Conservation (phyloP, 64 coral and sea anemone species). For the Actinia tenebrosa region DNA sequence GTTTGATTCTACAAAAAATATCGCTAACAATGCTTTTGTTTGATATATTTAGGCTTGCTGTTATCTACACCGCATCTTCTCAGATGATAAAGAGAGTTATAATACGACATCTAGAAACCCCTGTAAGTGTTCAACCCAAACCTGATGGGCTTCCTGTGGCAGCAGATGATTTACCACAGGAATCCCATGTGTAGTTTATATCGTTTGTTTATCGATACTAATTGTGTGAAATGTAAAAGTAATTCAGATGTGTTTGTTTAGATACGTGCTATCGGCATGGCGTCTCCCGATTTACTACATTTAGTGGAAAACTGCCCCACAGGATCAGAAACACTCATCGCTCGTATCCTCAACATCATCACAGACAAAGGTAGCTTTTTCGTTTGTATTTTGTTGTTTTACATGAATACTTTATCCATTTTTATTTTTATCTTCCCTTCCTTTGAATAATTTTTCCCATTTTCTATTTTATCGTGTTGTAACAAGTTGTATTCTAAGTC, state of each 20-base stretch:
- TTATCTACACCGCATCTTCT: slow-evolving; percentile 92
- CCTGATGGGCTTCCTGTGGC: too few species aligned
- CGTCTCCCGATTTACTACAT: slow-evolving; percentile 80
- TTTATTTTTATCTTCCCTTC: background rate
- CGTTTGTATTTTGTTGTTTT: background rate
- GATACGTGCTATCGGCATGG: slow-evolving; percentile 96
- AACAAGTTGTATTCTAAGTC: background rate
- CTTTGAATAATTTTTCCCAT: background rate
- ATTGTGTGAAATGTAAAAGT: background rate
- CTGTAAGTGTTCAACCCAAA: slow-evolving; percentile 48
- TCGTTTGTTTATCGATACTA: background rate
- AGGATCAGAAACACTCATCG: slow-evolving; percentile 94
- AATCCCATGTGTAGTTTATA: background rate
- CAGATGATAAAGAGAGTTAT: slow-evolving; percentile 97
- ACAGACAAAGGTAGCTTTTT: slow-evolving; percentile 86
- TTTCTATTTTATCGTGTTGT: background rate
- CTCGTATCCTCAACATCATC: slow-evolving; percentile 92
- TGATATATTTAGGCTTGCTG: slow-evolving; percentile 55
- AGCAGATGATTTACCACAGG: background rate
- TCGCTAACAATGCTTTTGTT: background rate
- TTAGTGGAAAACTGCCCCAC: slow-evolving; percentile 95
- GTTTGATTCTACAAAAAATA: background rate
- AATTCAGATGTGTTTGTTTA: background rate
- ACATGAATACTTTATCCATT: background rate
- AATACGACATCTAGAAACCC: slow-evolving; percentile 89